A percentile compares a stretch with the other conserved stretches of the same genome.
phyloP scores from a whole-genome alignment of 2,113 vertebrate species.

The Illadopsis cleaveri region DNA sequence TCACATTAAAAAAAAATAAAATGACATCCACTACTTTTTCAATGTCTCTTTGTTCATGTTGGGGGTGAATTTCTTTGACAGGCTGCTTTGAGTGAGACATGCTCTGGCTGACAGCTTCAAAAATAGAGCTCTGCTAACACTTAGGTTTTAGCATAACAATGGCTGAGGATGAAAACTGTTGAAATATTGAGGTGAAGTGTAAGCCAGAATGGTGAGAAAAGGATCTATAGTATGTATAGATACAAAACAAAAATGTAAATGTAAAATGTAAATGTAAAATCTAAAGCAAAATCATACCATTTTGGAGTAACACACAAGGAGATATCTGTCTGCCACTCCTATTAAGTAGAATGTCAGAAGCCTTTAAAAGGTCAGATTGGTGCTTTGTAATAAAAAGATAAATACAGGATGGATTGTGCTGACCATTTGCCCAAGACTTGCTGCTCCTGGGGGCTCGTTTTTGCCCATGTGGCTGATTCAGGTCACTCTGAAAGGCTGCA shows the following conservation, averaged over 20 bases:
- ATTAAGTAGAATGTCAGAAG: background rate
- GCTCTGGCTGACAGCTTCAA: background rate
- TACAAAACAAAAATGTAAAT: background rate
- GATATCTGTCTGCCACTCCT: rapidly evolving
- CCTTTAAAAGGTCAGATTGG: background rate
- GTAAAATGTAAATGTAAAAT: no score
- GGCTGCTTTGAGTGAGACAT: background rate
- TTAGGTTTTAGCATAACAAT: background rate
- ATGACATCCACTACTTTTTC: background rate
- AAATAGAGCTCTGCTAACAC: background rate
- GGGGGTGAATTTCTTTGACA: background rate
- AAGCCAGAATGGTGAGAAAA: background rate
- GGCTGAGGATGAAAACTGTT: background rate
- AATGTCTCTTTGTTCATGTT: background rate
- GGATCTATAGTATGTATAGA: background rate
- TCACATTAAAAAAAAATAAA: background rate
- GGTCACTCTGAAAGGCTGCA: background rate
- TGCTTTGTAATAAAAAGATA: background rate
- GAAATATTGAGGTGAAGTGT: background rate
- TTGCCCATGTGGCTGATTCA: background rate
- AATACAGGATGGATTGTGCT: background rate
- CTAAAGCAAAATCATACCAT: background rate
- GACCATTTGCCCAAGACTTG: background rate
- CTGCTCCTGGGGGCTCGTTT: background rate
- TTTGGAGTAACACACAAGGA: background rate